Base-by-base conservation (phyloP, 2,888 invertebrate genomes). In the Campaea margaritaria region DNA sequence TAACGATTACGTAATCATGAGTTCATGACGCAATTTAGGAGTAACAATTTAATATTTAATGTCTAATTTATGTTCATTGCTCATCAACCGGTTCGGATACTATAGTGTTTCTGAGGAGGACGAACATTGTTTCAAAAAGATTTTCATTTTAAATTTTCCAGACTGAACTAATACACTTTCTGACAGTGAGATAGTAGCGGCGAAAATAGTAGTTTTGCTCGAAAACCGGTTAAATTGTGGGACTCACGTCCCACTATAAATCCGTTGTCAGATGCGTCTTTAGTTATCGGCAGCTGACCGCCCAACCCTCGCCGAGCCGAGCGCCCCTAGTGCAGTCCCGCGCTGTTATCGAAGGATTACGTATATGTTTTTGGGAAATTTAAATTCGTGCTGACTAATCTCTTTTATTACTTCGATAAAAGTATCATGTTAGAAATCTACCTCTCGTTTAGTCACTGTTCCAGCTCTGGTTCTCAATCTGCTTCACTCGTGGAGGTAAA, bases 281-380 rank as follows among this genome's bases (percentile, higher is more conserved):
- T 73, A 75, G 75, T 75, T 82, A 81, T 82, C 81, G 72, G 70
- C 69, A 69, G 73, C 69, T 75, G 74, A 71, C 72, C 75, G 69
- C 63, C 58, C 65, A 55, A 73, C 68, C 72, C 73, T 65, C 61
- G 44, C 48, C 44, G 47, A 50, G 21, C 57, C 61, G 64, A 61
- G 58, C 70, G 41, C 67, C 72, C 70, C 62, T 62, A 43, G 51
- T 52, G 62, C 57, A 58, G 58, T 65, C 60, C 69, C 64, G 58
- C 51, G 50, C 64, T 70, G 67, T 71, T 77, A 79, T 74, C 71
- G 64, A 62, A 51, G 67, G 74, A 75, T 76, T 73, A 72, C 52
- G 68, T 67, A 64, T 70, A 71, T 73, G 70, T 73, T 69, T 70
- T 63, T 47, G 45, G 58, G 43, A 14, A 42, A 58, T 66, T 62